Evolutionary conservation across 2,113 vertebrate genomes (phyloP).

Genomic region (Plestiodon gilberti): DNA sequence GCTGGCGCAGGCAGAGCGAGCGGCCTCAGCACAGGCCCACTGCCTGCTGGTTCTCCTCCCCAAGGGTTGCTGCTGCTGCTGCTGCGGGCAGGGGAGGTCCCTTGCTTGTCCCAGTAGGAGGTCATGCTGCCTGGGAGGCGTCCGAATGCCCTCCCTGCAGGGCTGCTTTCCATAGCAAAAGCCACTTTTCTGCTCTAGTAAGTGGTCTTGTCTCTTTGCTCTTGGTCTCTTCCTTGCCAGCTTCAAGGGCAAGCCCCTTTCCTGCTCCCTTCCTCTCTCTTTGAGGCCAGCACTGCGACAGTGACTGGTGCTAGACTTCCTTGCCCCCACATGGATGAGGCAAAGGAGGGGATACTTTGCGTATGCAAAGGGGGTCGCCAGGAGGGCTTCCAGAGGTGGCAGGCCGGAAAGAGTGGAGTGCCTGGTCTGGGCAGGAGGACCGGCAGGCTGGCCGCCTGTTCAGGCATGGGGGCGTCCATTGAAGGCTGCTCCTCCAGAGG

Average conservation of each 20-base stretch:
- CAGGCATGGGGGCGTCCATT: no score
- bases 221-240: neutral
- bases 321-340: neutral
- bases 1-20: no score
- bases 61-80: no score
- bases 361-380: no score
- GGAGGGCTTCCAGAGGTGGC: no score
- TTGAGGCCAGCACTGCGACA: fast-evolving
- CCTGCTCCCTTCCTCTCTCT: neutral
- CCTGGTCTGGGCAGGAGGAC: no score
- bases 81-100: neutral
- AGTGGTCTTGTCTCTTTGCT: neutral
- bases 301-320: no score
- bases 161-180: conserved; percentile 3
- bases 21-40: no score
- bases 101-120: neutral
- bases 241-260: neutral
- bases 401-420: no score
- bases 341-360: no score
- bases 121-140: neutral
- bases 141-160: neutral
- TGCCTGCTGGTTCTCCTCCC: neutral
- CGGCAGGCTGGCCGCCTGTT: no score
- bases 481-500: no score
- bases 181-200: conserved; percentile 45